These are phyloP conservation scores for Hippolais icterina DNA, from an alignment of 2,113 vertebrate genomes.

Conservation along the genomic window DNA sequence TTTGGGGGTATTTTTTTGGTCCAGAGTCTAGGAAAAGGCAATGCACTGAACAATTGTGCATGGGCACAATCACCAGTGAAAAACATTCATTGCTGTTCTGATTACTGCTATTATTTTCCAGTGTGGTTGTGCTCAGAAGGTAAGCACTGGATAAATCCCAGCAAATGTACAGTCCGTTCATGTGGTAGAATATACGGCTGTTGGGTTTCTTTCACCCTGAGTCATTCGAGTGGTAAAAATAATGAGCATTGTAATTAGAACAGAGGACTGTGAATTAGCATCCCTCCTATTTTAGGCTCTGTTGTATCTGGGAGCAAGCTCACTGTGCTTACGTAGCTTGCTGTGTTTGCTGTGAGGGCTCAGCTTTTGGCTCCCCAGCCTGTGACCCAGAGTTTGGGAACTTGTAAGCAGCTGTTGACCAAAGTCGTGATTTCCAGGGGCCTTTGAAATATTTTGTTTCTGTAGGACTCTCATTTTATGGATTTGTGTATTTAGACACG, in stretches of 20 bases:
- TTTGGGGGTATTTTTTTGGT: not conserved
- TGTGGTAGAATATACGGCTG: not conserved
- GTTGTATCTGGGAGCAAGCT: not conserved
- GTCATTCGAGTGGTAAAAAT: not conserved
- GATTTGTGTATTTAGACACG: not conserved
- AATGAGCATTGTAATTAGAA: constrained; percentile 29
- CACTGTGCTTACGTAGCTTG: not conserved
- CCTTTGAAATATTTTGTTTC: not conserved
- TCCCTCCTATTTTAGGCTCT: not conserved
- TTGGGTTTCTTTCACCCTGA: not conserved
- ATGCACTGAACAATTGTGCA: not conserved
- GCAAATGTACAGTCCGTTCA: not conserved
- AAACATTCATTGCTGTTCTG: not conserved
- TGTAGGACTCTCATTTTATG: not conserved
- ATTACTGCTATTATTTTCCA: not conserved
- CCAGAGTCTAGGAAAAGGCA: not conserved
- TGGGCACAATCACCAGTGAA: not conserved
- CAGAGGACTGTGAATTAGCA: not conserved
- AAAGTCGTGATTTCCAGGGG: not conserved
- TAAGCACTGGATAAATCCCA: not conserved
- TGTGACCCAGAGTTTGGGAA: not conserved
- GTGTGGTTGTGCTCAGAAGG: not conserved
- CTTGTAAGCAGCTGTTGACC: not conserved
- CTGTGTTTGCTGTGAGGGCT: not conserved
- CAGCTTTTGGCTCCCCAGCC: not conserved